Evolutionary conservation across 2,113 vertebrate genomes (phyloP).

Genomic region (Nerophis lumbriciformis): DNA sequence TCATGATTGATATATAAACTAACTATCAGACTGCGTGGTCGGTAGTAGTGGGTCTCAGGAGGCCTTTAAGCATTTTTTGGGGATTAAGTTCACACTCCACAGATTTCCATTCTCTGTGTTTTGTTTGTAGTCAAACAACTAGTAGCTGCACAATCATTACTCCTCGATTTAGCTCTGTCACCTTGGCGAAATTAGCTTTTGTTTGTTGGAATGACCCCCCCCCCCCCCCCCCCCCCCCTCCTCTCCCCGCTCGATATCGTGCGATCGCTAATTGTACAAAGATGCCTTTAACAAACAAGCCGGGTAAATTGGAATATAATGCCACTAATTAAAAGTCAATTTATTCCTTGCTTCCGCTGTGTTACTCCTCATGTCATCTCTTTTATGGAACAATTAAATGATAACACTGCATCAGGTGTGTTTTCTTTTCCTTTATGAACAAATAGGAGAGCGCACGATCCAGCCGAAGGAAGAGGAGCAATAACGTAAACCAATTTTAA

Average conservation of each 20-base stretch:
- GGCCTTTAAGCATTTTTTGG: background rate
- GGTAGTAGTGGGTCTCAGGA: too few relatives aligned
- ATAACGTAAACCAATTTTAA: too few relatives aligned
- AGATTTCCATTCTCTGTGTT: conserved; percentile 24
- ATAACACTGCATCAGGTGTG: conserved; percentile 53
- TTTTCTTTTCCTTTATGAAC: conserved; percentile 37
- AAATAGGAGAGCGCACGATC: conserved; percentile 33
- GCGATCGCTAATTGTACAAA: conserved; percentile 9
- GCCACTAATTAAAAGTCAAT: conserved; percentile 65
- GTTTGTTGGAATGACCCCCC: conserved; percentile 11
- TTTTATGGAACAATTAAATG: conserved; percentile 58
- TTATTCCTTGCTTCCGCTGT: conserved; percentile 41
- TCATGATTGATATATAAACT: too few relatives aligned
- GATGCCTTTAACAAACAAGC: conserved; percentile 28
- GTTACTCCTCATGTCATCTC: conserved; percentile 47
- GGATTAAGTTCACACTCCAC: background rate
- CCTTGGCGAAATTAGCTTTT: conserved; percentile 4
- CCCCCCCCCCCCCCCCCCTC: too few relatives aligned
- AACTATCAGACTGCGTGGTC: too few relatives aligned
- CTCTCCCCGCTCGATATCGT: background rate
- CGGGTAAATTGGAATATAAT: conserved; percentile 46
- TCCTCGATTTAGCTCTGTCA: conserved; percentile 4
- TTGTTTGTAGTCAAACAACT: conserved; percentile 13
- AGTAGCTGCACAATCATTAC: conserved; percentile 4
- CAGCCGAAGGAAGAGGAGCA: background rate